phyloP scores from a whole-genome alignment of 2,113 vertebrate genomes.

The Mustela lutreola region DNA sequence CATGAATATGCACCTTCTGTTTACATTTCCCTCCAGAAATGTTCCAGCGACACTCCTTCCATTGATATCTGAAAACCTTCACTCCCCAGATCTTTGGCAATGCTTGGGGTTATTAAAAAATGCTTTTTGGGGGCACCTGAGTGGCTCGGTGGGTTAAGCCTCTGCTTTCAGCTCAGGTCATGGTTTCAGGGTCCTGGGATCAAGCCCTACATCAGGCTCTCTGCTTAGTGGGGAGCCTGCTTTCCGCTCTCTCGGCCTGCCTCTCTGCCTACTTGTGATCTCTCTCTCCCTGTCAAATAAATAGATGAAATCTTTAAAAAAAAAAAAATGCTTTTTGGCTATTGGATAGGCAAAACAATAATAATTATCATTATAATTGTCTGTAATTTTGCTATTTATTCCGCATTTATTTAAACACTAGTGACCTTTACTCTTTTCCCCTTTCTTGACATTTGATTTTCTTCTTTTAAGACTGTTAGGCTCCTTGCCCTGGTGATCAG shows the following conservation, averaged over 20 bases:
- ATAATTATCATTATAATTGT: neutral
- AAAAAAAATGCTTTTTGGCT: neutral
- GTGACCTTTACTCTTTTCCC: neutral
- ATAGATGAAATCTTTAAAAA: neutral
- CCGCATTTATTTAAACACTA: neutral
- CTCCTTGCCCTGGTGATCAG: neutral
- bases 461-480: neutral
- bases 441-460: neutral
- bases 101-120: neutral
- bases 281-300: no score
- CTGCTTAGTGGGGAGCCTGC: no score
- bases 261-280: no score
- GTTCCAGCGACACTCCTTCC: neutral
- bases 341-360: neutral
- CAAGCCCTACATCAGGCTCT: no score
- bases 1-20: neutral
- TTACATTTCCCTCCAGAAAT: neutral
- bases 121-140: neutral
- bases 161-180: no score
- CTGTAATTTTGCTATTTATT: neutral
- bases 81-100: neutral
- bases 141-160: no score
- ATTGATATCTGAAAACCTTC: neutral
- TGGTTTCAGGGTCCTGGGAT: no score
- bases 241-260: no score